phyloP scores from a whole-genome alignment of 1,140 invertebrate species.

The Apis cerana region DNA sequence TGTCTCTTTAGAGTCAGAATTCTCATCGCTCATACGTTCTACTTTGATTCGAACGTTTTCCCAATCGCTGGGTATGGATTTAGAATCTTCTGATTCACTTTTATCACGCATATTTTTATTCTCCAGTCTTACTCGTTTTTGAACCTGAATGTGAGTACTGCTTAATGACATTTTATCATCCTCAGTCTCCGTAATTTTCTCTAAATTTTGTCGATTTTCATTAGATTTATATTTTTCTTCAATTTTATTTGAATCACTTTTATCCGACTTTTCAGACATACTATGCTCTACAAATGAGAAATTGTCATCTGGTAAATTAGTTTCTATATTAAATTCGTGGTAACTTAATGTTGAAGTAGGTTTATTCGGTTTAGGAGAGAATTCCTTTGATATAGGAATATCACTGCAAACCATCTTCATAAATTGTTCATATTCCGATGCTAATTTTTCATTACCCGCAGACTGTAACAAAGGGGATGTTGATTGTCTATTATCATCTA shows the following conservation, averaged over 20 bases:
- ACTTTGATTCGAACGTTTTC: slow-evolving; percentile 73
- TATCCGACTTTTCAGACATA: slow-evolving; percentile 12
- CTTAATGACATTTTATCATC: not conserved
- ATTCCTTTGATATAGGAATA: slow-evolving; percentile 28
- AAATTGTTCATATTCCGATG: slow-evolving; percentile 79
- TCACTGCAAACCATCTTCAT: slow-evolving; percentile 78
- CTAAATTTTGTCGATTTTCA: slow-evolving; percentile 21
- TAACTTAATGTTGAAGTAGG: slow-evolving; percentile 56
- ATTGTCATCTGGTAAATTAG: slow-evolving; percentile 62
- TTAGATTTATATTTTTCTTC: slow-evolving; percentile 40
- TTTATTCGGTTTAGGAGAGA: slow-evolving; percentile 40
- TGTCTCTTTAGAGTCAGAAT: slow-evolving; percentile 52
- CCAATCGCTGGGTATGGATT: slow-evolving; percentile 72
- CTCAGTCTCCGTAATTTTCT: not conserved
- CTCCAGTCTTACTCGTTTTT: not conserved
- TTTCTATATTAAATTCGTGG: slow-evolving; percentile 73
- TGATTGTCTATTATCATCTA: slow-evolving; percentile 42
- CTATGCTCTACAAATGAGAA: slow-evolving; percentile 12
- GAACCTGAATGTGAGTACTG: slow-evolving; percentile 19
- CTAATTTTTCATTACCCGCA: slow-evolving; percentile 72
- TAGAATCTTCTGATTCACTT: slow-evolving; percentile 56
- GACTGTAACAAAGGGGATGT: slow-evolving; percentile 38
- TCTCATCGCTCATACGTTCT: slow-evolving; percentile 70
- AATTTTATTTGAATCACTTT: not conserved
- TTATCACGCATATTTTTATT: slow-evolving; percentile 31